Percentiles rank a stretch among this genome's conserved stretches.
Conservation (phyloP, 1,140 invertebrate species). For the Drosophila pallidifrons region DNA sequence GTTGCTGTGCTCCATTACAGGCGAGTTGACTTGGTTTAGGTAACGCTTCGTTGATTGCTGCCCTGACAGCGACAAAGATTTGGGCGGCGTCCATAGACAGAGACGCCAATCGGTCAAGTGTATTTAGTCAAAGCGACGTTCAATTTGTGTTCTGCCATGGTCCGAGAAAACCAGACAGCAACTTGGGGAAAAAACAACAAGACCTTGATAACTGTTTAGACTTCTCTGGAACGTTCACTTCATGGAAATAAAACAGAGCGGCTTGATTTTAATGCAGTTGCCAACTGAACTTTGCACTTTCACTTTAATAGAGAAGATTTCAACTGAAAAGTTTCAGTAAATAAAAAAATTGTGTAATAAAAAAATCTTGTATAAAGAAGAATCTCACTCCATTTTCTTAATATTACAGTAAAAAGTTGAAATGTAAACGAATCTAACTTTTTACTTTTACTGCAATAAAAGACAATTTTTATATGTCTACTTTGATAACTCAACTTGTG, state of each 20-base stretch:
- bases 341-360: too few relatives aligned
- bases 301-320: too few relatives aligned
- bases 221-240: neutral
- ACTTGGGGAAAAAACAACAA: neutral
- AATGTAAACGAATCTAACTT: too few relatives aligned
- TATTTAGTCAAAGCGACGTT: constrained; percentile 19
- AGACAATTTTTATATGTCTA: too few relatives aligned
- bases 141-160: constrained; percentile 6
- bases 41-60: constrained; percentile 69
- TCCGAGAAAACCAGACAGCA: neutral
- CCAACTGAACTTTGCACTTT: too few relatives aligned
- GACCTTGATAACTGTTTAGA: neutral
- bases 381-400: too few relatives aligned
- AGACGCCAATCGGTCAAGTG: constrained; percentile 60
- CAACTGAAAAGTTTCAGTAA: too few relatives aligned
- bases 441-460: too few relatives aligned
- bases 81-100: constrained; percentile 21
- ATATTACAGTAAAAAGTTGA: too few relatives aligned
- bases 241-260: too few relatives aligned
- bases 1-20: constrained; percentile 61
- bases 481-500: neutral
- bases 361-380: too few relatives aligned
- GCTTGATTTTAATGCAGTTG: too few relatives aligned
- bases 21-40: constrained; percentile 58
- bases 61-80: constrained; percentile 45